phyloP scores from a whole-genome alignment of 1,140 invertebrate species.

The Ditylenchus dipsaci region DNA sequence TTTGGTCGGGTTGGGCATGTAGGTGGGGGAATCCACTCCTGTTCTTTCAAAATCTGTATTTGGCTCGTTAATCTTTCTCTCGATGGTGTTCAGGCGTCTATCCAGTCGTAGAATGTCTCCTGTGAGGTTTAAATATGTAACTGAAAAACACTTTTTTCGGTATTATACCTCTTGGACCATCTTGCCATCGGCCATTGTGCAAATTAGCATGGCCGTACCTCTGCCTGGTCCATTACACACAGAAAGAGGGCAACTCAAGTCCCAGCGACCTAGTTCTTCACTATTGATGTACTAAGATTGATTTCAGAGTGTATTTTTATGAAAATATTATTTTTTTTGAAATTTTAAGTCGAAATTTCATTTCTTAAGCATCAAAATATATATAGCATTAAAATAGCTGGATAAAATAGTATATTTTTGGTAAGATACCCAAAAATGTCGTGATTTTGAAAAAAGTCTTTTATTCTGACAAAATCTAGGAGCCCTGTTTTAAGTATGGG shows the following conservation, averaged over 20 bases:
- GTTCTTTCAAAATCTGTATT: slow-evolving; percentile 9
- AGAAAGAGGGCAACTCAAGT: slow-evolving; percentile 19
- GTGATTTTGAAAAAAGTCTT: too few species aligned
- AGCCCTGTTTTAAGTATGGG: too few species aligned
- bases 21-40: not conserved
- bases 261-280: slow-evolving; percentile 24
- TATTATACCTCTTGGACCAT: slow-evolving; percentile 28
- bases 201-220: slow-evolving; percentile 7
- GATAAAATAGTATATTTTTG: too few species aligned
- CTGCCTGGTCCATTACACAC: slow-evolving; percentile 11
- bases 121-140: slow-evolving; percentile 1
- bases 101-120: slow-evolving; percentile 28
- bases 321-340: not conserved
- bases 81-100: slow-evolving; percentile 22
- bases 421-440: too few species aligned
- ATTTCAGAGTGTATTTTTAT: not conserved
- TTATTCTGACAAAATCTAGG: too few species aligned
- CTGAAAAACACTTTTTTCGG: not conserved
- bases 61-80: slow-evolving; percentile 1
- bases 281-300: slow-evolving; percentile 19
- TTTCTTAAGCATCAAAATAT: too few species aligned
- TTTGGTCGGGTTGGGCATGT: not conserved
- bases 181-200: slow-evolving; percentile 31
- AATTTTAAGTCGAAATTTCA: too few species aligned
- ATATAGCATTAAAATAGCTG: too few species aligned